Evolutionary conservation across 1,140 invertebrate species (phyloP), one percentile per base, ranked within the genome.

Genomic region (Odontomachus brunneus): DNA sequence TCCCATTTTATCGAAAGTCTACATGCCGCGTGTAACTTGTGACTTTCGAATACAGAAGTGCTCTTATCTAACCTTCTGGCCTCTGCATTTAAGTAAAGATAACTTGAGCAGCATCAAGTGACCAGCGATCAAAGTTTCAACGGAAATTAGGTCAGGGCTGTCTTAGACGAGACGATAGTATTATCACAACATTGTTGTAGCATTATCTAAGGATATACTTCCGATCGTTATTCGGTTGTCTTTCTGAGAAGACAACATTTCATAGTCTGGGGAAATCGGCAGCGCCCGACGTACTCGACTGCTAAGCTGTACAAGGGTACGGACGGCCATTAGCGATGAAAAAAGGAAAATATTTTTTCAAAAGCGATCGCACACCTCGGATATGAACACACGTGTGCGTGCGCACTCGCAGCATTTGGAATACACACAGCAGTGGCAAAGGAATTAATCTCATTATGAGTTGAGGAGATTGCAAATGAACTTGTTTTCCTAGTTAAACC

Each of bases 401-500:
- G 38, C 9, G 38, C 38, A 11, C 9, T 44, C 3, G 38, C 9
- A 11, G 38, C 84, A 49, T 51, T 60, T 17, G 33, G 49, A 78
- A 78, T 83, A 65, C 11, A 26, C 48, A 2, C 22, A 12, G 3
- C 33, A 44, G 3, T 80, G 26, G 24, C 29, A 44, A 53, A 76
- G 75, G 12, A 12, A 24, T 82, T 62, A 19, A 73, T 73, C 55
- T 60, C 15, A 51, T 74, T 82, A 62, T n/a, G 55, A 72, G 29
- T 73, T 72, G 15, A 44, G 22, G 71, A 84, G 24, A 89, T 71
- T 88, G 78, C 83, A 89, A 90, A 90, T 75, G 80, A 83, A 88
- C 87, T 89, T 89, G 89, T 90, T 89, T 89, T 90, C 74, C 89
- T 90, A 82, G 83, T 89, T 89, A 59, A 75, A 76, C 60, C 65